phyloP scores from a whole-genome alignment of 2,888 invertebrate species.

The Nomada goodeniana region DNA sequence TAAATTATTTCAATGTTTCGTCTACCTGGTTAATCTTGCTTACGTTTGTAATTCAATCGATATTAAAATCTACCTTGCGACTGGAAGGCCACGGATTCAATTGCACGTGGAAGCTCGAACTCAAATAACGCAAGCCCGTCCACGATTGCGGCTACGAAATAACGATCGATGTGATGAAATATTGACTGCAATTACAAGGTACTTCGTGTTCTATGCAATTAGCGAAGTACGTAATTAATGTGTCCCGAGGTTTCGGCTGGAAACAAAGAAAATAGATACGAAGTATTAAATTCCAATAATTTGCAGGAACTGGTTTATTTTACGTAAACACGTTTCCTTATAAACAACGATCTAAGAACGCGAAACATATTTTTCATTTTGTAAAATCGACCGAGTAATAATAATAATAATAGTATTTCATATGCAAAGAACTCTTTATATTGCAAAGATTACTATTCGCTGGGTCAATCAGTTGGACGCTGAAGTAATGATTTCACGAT shows the following conservation, averaged over 20 bases:
- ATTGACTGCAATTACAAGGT: constrained; percentile 22
- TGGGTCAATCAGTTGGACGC: not conserved
- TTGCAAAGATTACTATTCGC: not conserved
- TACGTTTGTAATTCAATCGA: not conserved
- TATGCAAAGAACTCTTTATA: too few species aligned
- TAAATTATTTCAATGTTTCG: too few species aligned
- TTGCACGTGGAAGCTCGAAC: constrained; percentile 2
- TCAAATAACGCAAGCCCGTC: not conserved
- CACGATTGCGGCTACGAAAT: not conserved
- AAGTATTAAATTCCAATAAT: not conserved
- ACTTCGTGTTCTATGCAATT: constrained; percentile 2
- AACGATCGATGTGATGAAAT: not conserved
- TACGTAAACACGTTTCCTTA: not conserved
- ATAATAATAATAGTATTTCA: not conserved
- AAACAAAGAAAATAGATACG: not conserved
- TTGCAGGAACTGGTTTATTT: not conserved
- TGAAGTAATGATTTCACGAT: not conserved
- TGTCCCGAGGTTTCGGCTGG: not conserved
- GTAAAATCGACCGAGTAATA: not conserved
- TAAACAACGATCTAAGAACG: not conserved
- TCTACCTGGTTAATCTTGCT: too few species aligned
- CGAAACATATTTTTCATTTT: not conserved
- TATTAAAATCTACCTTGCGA: constrained; percentile 24
- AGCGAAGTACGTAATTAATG: not conserved
- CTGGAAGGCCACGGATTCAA: not conserved